Base-by-base conservation (phyloP, 2,113 vertebrate species). In the Hypocryptadius cinnamomeus region DNA sequence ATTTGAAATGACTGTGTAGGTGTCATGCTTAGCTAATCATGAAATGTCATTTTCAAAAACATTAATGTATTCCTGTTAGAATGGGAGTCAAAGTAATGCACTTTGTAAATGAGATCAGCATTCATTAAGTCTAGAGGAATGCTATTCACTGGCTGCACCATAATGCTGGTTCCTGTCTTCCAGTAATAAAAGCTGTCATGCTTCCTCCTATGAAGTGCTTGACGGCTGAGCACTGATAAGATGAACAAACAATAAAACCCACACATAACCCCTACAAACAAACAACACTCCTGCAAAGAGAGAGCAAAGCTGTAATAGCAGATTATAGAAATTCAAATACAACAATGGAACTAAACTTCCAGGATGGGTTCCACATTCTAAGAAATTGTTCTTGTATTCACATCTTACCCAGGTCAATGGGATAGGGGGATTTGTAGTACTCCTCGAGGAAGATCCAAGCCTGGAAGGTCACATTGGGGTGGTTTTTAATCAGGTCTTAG, bases 31-130 rank as follows among this genome's bases (percentile, higher is more conserved):
- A 93, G 79, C 81, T 97, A 96, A 96, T 97, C 93, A 96, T 81
- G 68, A 97, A 97, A 96, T 96, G 90, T 84, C 81, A 95, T 93
- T 92, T 90, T 88, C 57, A 87, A 96, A 93, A 91, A 89, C 88
- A 94, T 91, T 93, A 94, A 96, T 85, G 18, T 74, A 72, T 94
- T 95, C 77, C 9, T 92, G 59, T 87, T 90, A 66, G 66, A 94
- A 87, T 64, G 50, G 86, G 57, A 93, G 92, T 17, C 33, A 93
- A 92, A 64, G 77, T 56, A 76, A 87, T 90, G 54, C 80, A 87
- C 63, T 96, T 94, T 92, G 87, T 83, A 95, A 97, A 94, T 87
- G 45, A 94, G 78, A 94, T 83, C 90, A 93, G 47, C 48, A 65
- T 94, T 69, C 93, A 85, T 87, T 90, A 89, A 87, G 42, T 84